phyloP scores from a whole-genome alignment of 2,113 vertebrate genomes.

The Rhinoptilus africanus region DNA sequence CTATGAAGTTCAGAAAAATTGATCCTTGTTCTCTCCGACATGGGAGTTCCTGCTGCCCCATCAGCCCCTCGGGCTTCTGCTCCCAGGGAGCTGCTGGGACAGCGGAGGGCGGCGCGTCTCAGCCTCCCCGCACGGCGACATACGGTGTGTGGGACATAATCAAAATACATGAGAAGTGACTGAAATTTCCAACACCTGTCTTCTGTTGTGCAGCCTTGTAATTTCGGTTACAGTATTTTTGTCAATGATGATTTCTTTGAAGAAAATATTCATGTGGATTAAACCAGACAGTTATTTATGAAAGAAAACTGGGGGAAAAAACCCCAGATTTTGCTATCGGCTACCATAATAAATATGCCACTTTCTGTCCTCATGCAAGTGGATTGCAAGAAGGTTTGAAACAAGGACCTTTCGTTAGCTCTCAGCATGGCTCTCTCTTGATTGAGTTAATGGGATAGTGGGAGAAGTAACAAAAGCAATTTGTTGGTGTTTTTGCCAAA shows the following conservation, averaged over 20 bases:
- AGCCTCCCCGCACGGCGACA: not conserved
- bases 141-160: constrained; percentile 33
- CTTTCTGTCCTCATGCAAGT: not conserved
- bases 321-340: not conserved
- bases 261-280: not conserved
- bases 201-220: not conserved
- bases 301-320: not conserved
- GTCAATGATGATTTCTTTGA: not conserved
- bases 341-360: not conserved
- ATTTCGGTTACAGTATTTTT: not conserved
- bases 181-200: constrained; percentile 42
- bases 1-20: not conserved
- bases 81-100: not conserved
- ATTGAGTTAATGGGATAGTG: not conserved
- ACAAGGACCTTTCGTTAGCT: not conserved
- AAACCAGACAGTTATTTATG: not conserved
- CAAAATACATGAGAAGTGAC: not conserved
- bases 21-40: not conserved
- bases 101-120: not conserved
- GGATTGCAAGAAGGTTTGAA: not conserved
- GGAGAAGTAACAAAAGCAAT: not conserved
- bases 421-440: not conserved
- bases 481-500: not conserved
- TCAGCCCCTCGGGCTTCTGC: not conserved
- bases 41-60: not conserved